Percentiles rank a stretch among this genome's conserved stretches.
Conservation (phyloP, 2,113 vertebrate species). For the Taurulus bubalis region DNA sequence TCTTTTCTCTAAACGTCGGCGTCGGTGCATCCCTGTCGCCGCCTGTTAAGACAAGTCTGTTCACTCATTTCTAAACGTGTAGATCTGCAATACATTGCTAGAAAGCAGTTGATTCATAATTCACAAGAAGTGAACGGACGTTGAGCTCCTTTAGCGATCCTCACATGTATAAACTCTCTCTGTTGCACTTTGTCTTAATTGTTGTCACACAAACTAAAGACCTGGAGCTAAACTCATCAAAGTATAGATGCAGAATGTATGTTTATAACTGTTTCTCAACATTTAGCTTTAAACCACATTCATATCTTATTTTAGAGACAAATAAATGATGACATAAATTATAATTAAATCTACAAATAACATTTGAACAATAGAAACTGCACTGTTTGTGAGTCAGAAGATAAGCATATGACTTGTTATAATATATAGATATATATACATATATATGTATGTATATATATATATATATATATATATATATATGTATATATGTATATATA, state of each 20-base stretch:
- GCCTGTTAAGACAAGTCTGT: neutral
- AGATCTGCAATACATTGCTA: constrained; percentile 20
- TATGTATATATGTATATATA: too few species aligned
- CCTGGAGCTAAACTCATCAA: neutral
- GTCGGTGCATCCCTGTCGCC: constrained; percentile 3
- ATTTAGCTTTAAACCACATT: constrained; percentile 2
- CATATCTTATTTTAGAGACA: neutral
- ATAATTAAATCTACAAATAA: neutral
- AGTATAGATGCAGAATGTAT: neutral
- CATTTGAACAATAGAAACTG: neutral
- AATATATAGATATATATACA: too few species aligned
- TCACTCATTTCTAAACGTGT: neutral
- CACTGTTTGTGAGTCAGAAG: neutral
- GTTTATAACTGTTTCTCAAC: neutral
- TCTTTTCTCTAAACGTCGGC: neutral
- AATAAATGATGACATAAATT: neutral
- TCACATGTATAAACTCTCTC: neutral
- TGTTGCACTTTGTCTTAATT: constrained; percentile 48
- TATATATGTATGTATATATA: too few species aligned
- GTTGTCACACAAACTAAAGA: neutral
- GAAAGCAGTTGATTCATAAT: constrained; percentile 15
- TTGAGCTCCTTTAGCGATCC: neutral
- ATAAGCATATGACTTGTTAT: neutral
- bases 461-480: too few species aligned
- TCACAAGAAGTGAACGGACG: neutral